Conservation (phyloP, 1,140 invertebrate species). For the Galleria mellonella region DNA sequence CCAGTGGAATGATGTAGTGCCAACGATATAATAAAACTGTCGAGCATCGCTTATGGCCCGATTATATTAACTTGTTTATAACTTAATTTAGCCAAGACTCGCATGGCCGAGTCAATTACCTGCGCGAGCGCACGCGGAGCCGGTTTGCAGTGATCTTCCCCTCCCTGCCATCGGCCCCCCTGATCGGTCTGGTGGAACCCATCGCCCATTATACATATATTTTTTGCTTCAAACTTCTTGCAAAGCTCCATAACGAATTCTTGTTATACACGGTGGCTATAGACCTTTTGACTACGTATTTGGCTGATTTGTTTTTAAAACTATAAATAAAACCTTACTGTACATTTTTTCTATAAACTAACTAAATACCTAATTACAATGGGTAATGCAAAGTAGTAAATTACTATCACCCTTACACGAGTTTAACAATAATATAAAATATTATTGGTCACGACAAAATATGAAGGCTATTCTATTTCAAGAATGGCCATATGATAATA, state of each 20-base stretch:
- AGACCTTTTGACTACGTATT: not conserved
- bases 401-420: not conserved
- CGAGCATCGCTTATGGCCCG: constrained; percentile 40
- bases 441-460: not conserved
- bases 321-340: constrained; percentile 11
- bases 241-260: constrained; percentile 27
- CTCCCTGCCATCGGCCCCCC: constrained; percentile 4
- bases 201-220: constrained; percentile 31
- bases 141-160: constrained; percentile 45
- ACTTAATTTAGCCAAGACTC: constrained; percentile 58
- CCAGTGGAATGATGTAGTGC: constrained; percentile 23
- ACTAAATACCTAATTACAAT: constrained; percentile 12
- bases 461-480: not conserved
- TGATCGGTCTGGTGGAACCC: constrained; percentile 5
- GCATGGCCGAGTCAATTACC: constrained; percentile 58
- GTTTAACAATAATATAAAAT: not conserved
- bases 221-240: constrained; percentile 26
- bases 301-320: not conserved
- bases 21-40: constrained; percentile 39
- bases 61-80: constrained; percentile 59
- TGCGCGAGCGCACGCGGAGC: constrained; percentile 54
- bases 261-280: constrained; percentile 9
- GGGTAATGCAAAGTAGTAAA: not conserved
- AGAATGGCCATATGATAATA: not conserved
- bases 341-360: constrained; percentile 15